These are phyloP conservation scores for Odocoileus hemionus DNA, from an alignment of 2,113 vertebrate genomes.

Conservation along the genomic window DNA sequence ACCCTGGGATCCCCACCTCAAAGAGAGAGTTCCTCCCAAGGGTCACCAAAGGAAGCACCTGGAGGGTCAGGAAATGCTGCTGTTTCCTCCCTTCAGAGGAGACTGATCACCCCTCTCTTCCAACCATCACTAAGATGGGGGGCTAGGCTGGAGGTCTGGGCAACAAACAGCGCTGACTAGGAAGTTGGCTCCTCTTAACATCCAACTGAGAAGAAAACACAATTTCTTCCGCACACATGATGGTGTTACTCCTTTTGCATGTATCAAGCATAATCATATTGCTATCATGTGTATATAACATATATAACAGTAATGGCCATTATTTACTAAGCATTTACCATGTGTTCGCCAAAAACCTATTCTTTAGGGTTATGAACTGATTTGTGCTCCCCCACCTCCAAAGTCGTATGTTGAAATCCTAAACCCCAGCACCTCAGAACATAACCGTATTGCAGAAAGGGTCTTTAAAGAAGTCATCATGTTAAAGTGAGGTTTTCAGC, in stretches of 20 bases:
- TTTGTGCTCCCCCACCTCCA: not conserved
- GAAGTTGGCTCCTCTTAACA: not conserved
- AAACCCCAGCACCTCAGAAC: not conserved
- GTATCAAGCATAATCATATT: not conserved
- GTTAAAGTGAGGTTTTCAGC: not conserved
- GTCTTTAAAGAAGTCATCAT: not conserved
- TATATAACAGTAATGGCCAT: not conserved
- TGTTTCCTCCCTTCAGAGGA: not conserved
- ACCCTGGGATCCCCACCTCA: not conserved
- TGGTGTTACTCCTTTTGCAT: not conserved
- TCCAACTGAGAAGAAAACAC: not conserved
- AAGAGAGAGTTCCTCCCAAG: not conserved
- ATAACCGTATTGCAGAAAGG: not conserved
- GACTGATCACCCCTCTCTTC: not conserved
- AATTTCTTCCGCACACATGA: not conserved
- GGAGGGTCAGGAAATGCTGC: not conserved
- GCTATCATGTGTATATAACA: not conserved
- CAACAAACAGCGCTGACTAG: not conserved
- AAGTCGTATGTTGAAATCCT: not conserved
- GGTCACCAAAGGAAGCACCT: not conserved
- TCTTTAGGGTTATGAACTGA: not conserved
- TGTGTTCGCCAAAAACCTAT: not conserved
- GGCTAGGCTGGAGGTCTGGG: not conserved
- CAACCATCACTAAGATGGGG: not conserved
- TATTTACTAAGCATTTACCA: not conserved